Percentiles rank a stretch among this genome's conserved stretches.
Evolutionary conservation across 2,888 invertebrate species (phyloP).

Genomic region (Spicauda simplicius): DNA sequence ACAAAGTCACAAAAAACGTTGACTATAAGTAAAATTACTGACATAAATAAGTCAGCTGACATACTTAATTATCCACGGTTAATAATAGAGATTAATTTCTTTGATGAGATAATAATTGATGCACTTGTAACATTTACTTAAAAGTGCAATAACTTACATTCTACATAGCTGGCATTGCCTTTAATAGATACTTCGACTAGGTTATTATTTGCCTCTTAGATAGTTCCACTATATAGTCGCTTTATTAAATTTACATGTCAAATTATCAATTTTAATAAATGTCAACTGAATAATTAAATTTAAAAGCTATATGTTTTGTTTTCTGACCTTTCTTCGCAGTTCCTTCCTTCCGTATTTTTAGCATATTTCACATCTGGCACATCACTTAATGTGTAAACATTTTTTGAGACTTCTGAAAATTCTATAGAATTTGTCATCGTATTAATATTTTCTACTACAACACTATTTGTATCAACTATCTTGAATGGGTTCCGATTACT

Average conservation of each 20-base stretch:
- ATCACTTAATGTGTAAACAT: slow-evolving; percentile 45
- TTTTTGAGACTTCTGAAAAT: slow-evolving; percentile 30
- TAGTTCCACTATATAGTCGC: no score
- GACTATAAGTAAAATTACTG: not conserved
- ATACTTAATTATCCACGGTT: not conserved
- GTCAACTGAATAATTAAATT: no score
- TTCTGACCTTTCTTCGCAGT: slow-evolving; percentile 42
- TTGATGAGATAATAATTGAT: no score
- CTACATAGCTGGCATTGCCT: no score
- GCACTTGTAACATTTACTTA: no score
- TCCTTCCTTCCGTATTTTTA: slow-evolving; percentile 37
- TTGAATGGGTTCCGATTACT: not conserved
- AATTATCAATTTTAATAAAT: no score
- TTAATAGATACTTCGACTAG: no score
- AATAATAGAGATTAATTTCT: no score
- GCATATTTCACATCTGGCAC: slow-evolving; percentile 44
- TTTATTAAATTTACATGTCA: no score
- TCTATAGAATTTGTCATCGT: slow-evolving; percentile 6
- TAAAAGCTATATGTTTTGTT: no score
- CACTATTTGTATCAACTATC: not conserved
- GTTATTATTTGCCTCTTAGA: no score
- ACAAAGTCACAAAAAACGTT: not conserved
- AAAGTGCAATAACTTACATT: no score
- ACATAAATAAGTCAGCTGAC: not conserved
- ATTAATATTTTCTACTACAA: not conserved